phyloP scores from a whole-genome alignment of 2,888 invertebrate species.

The Osmoderma eremita region DNA sequence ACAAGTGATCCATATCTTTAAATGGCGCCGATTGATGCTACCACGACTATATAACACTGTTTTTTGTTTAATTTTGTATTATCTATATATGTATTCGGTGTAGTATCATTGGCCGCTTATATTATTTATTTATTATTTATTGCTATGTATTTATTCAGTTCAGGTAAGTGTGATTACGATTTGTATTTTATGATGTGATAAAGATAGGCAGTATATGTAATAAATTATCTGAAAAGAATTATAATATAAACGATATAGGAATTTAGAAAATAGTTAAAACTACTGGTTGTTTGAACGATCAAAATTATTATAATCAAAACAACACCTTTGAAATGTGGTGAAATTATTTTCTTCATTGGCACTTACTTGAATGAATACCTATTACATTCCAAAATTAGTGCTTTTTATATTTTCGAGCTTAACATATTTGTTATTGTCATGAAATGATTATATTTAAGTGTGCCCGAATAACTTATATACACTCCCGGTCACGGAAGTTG shows the following conservation, averaged over 20 bases:
- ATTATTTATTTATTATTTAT: slow-evolving; percentile 33
- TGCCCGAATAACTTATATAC: too few species aligned
- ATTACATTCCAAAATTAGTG: slow-evolving; percentile 28
- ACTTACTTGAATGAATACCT: slow-evolving; percentile 37
- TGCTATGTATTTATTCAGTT: slow-evolving; percentile 28
- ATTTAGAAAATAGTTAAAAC: too few species aligned
- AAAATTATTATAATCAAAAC: slow-evolving; percentile 13
- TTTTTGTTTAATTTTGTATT: slow-evolving; percentile 1
- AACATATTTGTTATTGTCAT: slow-evolving; percentile 18
- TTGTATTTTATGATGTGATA: slow-evolving; percentile 3
- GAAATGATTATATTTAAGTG: slow-evolving; percentile 7
- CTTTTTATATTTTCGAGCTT: slow-evolving; percentile 12
- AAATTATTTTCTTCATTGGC: not conserved
- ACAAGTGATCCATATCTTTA: slow-evolving; percentile 25
- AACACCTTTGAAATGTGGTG: not conserved
- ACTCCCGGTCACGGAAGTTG: too few species aligned
- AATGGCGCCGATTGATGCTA: not conserved
- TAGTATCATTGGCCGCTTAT: slow-evolving; percentile 6
- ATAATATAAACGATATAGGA: too few species aligned
- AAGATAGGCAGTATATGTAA: too few species aligned
- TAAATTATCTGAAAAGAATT: too few species aligned
- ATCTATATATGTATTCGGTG: not conserved
- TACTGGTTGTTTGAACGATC: not conserved
- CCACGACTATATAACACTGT: not conserved
- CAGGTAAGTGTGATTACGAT: slow-evolving; percentile 9